These are phyloP conservation scores for Phycodurus eques DNA, from an alignment of 2,113 vertebrate species.

Conservation along the genomic window DNA sequence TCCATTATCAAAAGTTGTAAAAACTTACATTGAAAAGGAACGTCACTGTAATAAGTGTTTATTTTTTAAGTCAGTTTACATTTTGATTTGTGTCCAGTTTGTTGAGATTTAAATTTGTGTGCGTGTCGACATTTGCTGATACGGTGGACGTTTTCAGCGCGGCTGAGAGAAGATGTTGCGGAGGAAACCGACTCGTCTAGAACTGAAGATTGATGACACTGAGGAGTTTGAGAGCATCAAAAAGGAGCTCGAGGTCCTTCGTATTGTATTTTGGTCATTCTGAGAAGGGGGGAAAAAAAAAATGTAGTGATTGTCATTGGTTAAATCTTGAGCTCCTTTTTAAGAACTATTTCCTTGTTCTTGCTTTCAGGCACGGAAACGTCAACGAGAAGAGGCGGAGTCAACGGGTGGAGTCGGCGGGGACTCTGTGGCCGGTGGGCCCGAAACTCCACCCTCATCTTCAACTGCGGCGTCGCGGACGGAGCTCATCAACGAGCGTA, in stretches of 20 bases:
- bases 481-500: constrained; percentile 90
- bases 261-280: neutral
- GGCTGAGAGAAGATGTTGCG: constrained; percentile 77
- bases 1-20: no score
- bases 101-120: no score
- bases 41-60: no score
- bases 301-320: neutral
- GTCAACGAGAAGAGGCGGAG: constrained; percentile 88
- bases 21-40: no score
- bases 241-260: constrained; percentile 88
- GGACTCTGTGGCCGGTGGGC: constrained; percentile 71
- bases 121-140: no score
- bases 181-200: constrained; percentile 90
- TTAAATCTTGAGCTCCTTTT: no score
- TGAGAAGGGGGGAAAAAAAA: neutral
- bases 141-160: neutral
- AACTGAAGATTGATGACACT: constrained; percentile 92
- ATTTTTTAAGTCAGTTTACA: no score
- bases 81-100: no score
- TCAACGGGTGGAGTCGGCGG: constrained; percentile 67
- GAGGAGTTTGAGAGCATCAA: constrained; percentile 93
- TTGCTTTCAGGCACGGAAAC: constrained; percentile 80
- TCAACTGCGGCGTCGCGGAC: constrained; percentile 78
- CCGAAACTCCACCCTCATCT: constrained; percentile 52
- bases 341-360: no score